These are phyloP conservation scores for Oxyscelio sp. DNA, from an alignment of 2,888 invertebrate species.

Conservation along the genomic window DNA sequence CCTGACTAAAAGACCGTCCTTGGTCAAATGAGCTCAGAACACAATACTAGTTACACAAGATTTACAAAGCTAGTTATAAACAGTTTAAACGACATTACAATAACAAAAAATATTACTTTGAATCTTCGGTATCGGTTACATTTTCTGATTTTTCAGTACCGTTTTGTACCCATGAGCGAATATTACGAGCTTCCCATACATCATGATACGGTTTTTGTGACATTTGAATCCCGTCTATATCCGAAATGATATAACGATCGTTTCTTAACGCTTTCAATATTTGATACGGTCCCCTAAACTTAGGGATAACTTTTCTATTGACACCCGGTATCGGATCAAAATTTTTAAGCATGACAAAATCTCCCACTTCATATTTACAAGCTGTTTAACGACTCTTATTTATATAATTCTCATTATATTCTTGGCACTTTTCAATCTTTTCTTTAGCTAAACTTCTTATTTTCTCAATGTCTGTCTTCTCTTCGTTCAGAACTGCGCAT, in stretches of 20 bases:
- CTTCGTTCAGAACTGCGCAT: too few relatives aligned
- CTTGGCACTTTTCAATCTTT: conserved; percentile 73
- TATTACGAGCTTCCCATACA: conserved; percentile 45
- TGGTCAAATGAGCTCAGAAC: too few relatives aligned
- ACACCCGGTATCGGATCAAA: conserved; percentile 63
- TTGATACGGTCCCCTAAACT: conserved; percentile 71
- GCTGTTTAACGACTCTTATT: conserved; percentile 77
- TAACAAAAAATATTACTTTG: too few relatives aligned
- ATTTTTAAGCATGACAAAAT: conserved; percentile 71
- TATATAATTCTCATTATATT: conserved; percentile 77
- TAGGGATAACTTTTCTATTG: conserved; percentile 70
- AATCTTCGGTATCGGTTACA: too few relatives aligned
- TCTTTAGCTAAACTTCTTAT: conserved; percentile 21
- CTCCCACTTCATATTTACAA: conserved; percentile 56
- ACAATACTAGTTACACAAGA: too few relatives aligned
- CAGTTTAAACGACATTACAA: too few relatives aligned
- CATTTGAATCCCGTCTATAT: conserved; percentile 65
- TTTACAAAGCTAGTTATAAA: too few relatives aligned
- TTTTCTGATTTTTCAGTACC: too few relatives aligned
- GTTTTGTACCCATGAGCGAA: conserved; percentile 62
- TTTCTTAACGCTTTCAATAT: conserved; percentile 60
- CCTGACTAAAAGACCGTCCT: too few relatives aligned
- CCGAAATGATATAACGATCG: conserved; percentile 71
- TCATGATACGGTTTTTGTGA: conserved; percentile 50
- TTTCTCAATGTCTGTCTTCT: too few relatives aligned